A percentile compares a stretch with the other conserved stretches of the same genome.
phyloP scores from a whole-genome alignment of 2,888 invertebrate genomes.

The Lycocerus yunnanus region DNA sequence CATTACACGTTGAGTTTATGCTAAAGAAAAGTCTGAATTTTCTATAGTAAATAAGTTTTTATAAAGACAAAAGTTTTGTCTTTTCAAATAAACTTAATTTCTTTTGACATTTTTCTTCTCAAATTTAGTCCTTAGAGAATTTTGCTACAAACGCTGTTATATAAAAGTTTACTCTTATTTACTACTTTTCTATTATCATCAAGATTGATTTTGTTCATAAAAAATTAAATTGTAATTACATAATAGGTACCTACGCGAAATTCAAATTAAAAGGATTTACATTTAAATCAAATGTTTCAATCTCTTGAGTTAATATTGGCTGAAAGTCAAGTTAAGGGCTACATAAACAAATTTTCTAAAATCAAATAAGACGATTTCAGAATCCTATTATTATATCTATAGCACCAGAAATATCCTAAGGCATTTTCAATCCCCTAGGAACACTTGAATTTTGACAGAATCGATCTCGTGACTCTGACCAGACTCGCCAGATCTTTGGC shows the following conservation, averaged over 20 bases:
- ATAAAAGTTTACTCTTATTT: neutral
- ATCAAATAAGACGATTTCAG: conserved; percentile 15
- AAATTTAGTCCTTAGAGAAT: neutral
- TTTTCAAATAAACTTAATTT: neutral
- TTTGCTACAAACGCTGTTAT: neutral
- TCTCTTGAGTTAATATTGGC: neutral
- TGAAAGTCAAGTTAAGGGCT: neutral
- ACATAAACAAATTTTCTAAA: conserved; percentile 16
- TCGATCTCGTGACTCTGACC: neutral
- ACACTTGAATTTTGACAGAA: neutral
- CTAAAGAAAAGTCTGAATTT: neutral
- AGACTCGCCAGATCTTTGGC: neutral
- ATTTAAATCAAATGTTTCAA: neutral
- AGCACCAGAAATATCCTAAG: neutral
- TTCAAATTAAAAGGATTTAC: neutral
- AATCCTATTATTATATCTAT: conserved; percentile 9
- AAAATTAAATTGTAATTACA: neutral
- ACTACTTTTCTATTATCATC: neutral
- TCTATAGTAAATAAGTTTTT: conserved; percentile 11
- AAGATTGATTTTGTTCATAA: neutral
- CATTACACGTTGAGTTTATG: neutral
- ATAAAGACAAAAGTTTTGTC: conserved; percentile 9
- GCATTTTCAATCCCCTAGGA: neutral
- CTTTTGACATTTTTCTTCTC: conserved; percentile 8
- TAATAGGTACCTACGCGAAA: neutral